Conservation (phyloP, 2,797 vertebrate genomes). For the Cyclopterus lumpus region DNA sequence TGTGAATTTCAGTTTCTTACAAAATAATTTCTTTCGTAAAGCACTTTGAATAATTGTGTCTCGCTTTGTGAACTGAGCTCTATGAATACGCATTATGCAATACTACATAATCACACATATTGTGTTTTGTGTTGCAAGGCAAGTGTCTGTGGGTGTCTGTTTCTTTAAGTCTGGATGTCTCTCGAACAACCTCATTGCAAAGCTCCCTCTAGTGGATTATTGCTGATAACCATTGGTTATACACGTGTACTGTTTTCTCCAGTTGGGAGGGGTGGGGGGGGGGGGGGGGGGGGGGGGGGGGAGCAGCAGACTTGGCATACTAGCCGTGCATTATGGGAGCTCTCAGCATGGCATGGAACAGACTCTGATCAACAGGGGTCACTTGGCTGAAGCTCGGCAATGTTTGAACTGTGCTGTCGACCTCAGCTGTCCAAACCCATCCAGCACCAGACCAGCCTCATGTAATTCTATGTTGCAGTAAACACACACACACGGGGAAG, state of each 20-base stretch:
- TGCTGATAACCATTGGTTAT: neutral
- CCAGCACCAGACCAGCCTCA: conserved; percentile 34
- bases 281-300: no score
- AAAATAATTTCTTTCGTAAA: neutral
- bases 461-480: conserved; percentile 60
- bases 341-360: neutral
- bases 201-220: conserved; percentile 47
- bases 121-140: conserved; percentile 2
- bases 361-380: conserved; percentile 40
- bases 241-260: conserved; percentile 42
- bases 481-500: conserved; percentile 33
- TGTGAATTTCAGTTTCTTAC: neutral
- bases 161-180: neutral
- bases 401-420: conserved; percentile 42
- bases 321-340: conserved; percentile 27
- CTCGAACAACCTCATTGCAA: neutral
- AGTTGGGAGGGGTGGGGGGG: no score
- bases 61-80: neutral
- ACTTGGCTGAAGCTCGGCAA: conserved; percentile 11
- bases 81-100: neutral
- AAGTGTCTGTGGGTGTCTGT: conserved; percentile 5
- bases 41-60: neutral
- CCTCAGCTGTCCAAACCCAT: conserved; percentile 34
- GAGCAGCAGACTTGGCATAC: conserved; percentile 26
- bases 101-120: neutral